Base-by-base conservation (phyloP, 2,888 invertebrate genomes). In the Exephanes ischioxanthus region DNA sequence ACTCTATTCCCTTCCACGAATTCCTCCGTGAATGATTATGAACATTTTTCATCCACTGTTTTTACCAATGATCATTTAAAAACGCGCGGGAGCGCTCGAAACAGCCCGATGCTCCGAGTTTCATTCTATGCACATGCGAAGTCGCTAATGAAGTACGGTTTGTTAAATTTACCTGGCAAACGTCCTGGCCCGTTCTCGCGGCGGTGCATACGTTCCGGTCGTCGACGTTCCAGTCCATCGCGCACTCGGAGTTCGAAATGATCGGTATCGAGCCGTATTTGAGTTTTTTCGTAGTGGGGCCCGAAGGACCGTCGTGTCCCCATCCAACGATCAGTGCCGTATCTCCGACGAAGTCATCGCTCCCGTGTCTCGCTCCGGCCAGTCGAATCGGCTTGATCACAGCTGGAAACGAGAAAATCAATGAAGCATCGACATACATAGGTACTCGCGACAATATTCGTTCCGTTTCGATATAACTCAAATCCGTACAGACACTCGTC, bases 141-240 rank as follows among this genome's bases (percentile, higher is more conserved):
- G 41, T 33, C 33, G 6, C 7, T 33, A 0, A 33, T 33, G 33
- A 33, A 33, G 33, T 41, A 11, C 11, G 11, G 41, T 55, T 45
- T 7, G n/a, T 16, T 2, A 71, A 48, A 76, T 51, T 76, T 86
- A 91, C 91, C 86, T 89, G 87, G 41, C 91, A 91, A 26, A 89
- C 88, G 5, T 90, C 89, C 11, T 78, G 26, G 3, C 87, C 84
- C 11, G 73, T 66, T 6, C 73, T 67, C 3, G 88, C 51, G 0
- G 80, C 85, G 1, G 90, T 90, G 76, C 91, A 91, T 30, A 91
- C 26, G n/a, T 90, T 86, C 0, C 79, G 76, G 0, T 70, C 11
- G 2, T 81, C 85, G 11, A 87, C n/a, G 9, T 6, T 0, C 91
- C 91, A 91, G 6, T 41, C 61, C 14, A 0, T 0, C 0, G 37